These are phyloP conservation scores for Darevskia nairensis DNA, from an alignment of 2,797 vertebrate species.

Conservation along the genomic window DNA sequence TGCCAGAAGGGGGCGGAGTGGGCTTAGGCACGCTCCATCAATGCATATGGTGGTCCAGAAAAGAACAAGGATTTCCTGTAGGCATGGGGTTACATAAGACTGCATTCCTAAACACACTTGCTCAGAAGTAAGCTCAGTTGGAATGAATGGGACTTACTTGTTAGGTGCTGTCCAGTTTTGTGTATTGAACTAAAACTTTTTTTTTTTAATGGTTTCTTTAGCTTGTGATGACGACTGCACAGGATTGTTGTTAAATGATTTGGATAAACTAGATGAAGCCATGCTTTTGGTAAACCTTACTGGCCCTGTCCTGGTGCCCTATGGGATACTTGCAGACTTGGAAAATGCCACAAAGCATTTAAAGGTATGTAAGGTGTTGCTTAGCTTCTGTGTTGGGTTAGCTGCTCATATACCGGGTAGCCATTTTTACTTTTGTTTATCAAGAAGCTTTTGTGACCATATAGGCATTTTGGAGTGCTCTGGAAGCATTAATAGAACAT, in stretches of 20 bases:
- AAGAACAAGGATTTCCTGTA: not conserved
- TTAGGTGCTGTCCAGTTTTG: not conserved
- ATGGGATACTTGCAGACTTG: conserved; percentile 79
- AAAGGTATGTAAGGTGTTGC: conserved; percentile 77
- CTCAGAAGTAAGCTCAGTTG: not conserved
- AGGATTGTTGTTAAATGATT: conserved; percentile 81
- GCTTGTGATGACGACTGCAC: conserved; percentile 91
- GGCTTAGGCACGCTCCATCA: too few species aligned
- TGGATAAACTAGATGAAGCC: conserved; percentile 75
- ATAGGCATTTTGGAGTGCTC: not conserved
- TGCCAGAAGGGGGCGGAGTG: too few species aligned
- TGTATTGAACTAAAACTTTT: not conserved
- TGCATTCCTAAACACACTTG: not conserved
- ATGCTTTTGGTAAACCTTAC: conserved; percentile 83
- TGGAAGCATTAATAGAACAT: not conserved
- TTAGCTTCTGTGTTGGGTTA: not conserved
- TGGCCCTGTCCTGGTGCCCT: conserved; percentile 73
- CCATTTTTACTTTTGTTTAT: not conserved
- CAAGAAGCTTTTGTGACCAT: not conserved
- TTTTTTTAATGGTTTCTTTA: conserved; percentile 63
- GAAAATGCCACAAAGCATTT: conserved; percentile 82
- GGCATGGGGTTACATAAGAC: not conserved
- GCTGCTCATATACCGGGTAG: conserved; percentile 16
- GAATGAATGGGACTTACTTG: not conserved
- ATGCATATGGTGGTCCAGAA: too few species aligned